phyloP scores from a whole-genome alignment of 92 coral and sea anemone genomes.

The Chrysogorgia sp. region DNA sequence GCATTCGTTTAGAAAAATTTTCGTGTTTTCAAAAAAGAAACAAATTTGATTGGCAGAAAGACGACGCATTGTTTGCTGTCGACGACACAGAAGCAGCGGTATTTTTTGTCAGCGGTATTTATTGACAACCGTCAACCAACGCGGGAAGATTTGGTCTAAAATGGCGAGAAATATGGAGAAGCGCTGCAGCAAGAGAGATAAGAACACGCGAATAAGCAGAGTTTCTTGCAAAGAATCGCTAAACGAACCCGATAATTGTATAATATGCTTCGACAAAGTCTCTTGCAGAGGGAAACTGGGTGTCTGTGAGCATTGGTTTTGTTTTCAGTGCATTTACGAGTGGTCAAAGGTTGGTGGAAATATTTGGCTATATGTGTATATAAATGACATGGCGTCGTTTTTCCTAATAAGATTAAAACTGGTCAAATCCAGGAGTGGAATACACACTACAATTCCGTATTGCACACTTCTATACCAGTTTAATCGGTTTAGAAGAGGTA shows the following conservation, averaged over 20 bases:
- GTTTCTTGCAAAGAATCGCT: conserved; percentile 44
- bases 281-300: conserved; percentile 87
- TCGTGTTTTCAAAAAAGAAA: conserved; percentile 21
- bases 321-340: conserved; percentile 84
- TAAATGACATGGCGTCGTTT: conserved; percentile 14
- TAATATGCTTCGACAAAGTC: conserved; percentile 91
- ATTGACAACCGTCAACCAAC: background rate
- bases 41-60: conserved; percentile 70
- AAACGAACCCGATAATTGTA: conserved; percentile 62
- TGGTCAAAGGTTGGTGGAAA: conserved; percentile 90
- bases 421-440: no score
- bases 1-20: conserved; percentile 54
- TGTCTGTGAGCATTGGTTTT: conserved; percentile 98
- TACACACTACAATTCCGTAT: no score
- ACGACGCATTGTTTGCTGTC: conserved; percentile 23
- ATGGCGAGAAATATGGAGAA: conserved; percentile 47
- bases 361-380: background rate
- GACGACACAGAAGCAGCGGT: background rate
- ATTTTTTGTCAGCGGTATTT: background rate
- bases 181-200: conserved; percentile 30
- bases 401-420: no score
- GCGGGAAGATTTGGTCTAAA: conserved; percentile 55
- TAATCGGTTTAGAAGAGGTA: no score
- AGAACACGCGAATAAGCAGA: conserved; percentile 26
- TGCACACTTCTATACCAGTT: no score